These are phyloP conservation scores for Parnassius glacialis DNA, from an alignment of 2,888 invertebrate species.

Conservation along the genomic window DNA sequence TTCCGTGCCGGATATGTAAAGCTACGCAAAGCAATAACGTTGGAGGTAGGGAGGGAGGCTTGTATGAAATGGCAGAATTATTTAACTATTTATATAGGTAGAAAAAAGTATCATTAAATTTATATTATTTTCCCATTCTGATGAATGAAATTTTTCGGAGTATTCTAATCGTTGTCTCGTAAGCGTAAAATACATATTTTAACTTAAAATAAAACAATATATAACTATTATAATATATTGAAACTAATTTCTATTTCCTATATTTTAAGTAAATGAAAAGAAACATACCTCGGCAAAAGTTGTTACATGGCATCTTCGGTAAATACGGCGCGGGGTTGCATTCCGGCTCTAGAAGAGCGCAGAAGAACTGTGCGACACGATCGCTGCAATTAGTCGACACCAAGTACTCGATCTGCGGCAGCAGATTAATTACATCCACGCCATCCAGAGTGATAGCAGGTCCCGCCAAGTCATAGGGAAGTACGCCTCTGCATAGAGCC, in stretches of 20 bases:
- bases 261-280: not conserved
- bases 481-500: conserved; percentile 81
- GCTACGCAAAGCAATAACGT: too few relatives aligned
- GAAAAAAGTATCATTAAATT: too few relatives aligned
- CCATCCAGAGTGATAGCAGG: conserved; percentile 62
- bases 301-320: conserved; percentile 82
- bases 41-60: too few relatives aligned
- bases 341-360: conserved; percentile 84
- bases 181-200: too few relatives aligned
- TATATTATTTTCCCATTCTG: too few relatives aligned
- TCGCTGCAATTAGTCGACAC: conserved; percentile 83
- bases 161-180: too few relatives aligned
- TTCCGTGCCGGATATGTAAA: too few relatives aligned
- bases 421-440: conserved; percentile 58
- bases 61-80: too few relatives aligned
- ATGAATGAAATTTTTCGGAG: too few relatives aligned
- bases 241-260: not conserved
- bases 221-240: too few relatives aligned
- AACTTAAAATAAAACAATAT: too few relatives aligned
- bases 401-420: conserved; percentile 81
- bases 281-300: conserved; percentile 82
- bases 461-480: conserved; percentile 85
- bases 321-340: conserved; percentile 82
- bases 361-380: conserved; percentile 82
- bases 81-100: too few relatives aligned